phyloP scores from a whole-genome alignment of 92 coral and sea anemone species.

The Epizoanthus ramosus region DNA sequence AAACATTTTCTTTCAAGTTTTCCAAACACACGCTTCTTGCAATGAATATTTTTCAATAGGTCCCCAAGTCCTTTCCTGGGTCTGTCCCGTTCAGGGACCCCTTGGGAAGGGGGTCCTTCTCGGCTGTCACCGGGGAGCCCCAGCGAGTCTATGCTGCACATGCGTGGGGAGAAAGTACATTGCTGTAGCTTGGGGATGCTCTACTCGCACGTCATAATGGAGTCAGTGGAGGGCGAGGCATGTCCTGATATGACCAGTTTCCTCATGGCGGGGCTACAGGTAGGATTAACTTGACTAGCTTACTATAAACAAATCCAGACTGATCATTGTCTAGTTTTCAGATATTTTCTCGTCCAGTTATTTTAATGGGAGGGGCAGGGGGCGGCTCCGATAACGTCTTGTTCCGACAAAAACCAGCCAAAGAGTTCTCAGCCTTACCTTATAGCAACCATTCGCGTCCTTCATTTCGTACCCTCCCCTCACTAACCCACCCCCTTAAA shows the following conservation, averaged over 20 bases:
- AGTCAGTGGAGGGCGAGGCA: slow-evolving; percentile 70
- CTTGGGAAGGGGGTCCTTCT: slow-evolving; percentile 50
- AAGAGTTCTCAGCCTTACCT: no score
- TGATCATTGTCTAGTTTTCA: no score
- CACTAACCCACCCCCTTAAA: no score
- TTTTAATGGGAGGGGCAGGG: no score
- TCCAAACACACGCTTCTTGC: background rate
- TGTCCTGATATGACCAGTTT: slow-evolving; percentile 79
- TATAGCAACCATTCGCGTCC: no score
- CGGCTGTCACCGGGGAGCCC: slow-evolving; percentile 41
- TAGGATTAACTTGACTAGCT: background rate
- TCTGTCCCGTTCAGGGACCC: slow-evolving; percentile 56
- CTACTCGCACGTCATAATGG: slow-evolving; percentile 81
- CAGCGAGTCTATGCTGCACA: slow-evolving; percentile 53
- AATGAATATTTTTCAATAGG: slow-evolving; percentile 24
- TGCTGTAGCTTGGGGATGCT: slow-evolving; percentile 85
- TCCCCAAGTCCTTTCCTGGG: slow-evolving; percentile 66
- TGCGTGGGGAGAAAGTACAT: slow-evolving; percentile 70
- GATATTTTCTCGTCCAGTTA: no score
- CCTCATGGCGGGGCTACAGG: slow-evolving; percentile 93
- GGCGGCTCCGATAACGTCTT: no score
- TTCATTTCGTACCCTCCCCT: no score
- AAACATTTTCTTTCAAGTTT: no score
- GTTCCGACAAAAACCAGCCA: no score
- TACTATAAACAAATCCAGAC: background rate